Evolutionary conservation across 2,888 invertebrate genomes (phyloP).

Genomic region (Polylopha cassiicola): DNA sequence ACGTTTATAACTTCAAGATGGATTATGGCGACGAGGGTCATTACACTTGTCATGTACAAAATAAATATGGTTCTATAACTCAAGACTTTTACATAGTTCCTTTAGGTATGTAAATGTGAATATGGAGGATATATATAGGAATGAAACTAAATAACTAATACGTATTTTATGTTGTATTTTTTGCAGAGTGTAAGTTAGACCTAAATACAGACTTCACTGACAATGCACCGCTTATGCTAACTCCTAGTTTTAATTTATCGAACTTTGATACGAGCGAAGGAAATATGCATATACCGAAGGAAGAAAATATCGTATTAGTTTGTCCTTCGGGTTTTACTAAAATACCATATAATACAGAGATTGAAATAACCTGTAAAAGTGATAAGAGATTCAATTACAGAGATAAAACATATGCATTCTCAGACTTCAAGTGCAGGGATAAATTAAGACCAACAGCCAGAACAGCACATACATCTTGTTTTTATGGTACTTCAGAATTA

Average conservation of each 20-base stretch:
- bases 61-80: no score
- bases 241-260: slow-evolving; percentile 24
- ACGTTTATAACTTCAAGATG: no score
- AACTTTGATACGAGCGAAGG: slow-evolving; percentile 27
- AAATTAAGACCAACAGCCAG: slow-evolving; percentile 27
- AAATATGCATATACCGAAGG: slow-evolving; percentile 32
- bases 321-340: slow-evolving; percentile 36
- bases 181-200: slow-evolving; percentile 47
- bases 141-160: no score
- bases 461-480: slow-evolving; percentile 30
- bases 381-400: slow-evolving; percentile 31
- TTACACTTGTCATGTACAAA: no score
- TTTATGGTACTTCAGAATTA: slow-evolving; percentile 29
- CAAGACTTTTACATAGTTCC: no score
- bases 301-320: slow-evolving; percentile 28
- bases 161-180: slow-evolving; percentile 9
- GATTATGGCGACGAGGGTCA: no score
- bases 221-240: slow-evolving; percentile 36
- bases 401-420: slow-evolving; percentile 29
- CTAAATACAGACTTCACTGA: slow-evolving; percentile 29
- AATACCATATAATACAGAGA: slow-evolving; percentile 23
- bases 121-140: no score
- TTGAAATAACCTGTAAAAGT: slow-evolving; percentile 34
- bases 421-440: slow-evolving; percentile 39
- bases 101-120: no score